Conservation (phyloP, 2,888 invertebrate species). For the Stramonita haemastoma region DNA sequence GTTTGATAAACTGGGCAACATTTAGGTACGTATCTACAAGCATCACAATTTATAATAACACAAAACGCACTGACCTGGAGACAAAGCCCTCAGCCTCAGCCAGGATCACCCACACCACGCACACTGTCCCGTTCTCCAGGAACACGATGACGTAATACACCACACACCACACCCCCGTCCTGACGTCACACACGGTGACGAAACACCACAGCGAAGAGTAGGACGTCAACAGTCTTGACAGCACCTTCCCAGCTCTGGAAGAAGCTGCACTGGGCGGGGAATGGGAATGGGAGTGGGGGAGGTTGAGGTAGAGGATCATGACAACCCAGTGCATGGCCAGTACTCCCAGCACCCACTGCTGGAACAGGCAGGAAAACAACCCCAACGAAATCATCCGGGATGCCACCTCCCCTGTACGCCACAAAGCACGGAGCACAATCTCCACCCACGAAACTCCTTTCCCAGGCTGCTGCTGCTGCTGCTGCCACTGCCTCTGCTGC, state of each 20-base stretch:
- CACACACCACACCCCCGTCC: slow-evolving; percentile 84
- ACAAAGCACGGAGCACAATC: slow-evolving; percentile 88
- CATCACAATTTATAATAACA: neutral
- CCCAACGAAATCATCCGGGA: slow-evolving; percentile 87
- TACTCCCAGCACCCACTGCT: slow-evolving; percentile 86
- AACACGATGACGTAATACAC: slow-evolving; percentile 93
- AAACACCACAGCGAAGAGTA: slow-evolving; percentile 85
- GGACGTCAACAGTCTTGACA: slow-evolving; percentile 86
- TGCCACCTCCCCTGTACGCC: slow-evolving; percentile 90
- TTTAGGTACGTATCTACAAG: too few species aligned
- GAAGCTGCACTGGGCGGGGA: slow-evolving; percentile 27
- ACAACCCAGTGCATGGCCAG: slow-evolving; percentile 86
- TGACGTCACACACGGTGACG: slow-evolving; percentile 87
- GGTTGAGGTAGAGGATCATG: slow-evolving; percentile 92
- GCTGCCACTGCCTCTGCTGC: slow-evolving; percentile 42
- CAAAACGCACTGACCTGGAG: slow-evolving; percentile 43
- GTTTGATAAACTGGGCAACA: too few species aligned
- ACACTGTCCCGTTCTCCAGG: slow-evolving; percentile 89
- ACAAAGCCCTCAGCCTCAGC: slow-evolving; percentile 35
- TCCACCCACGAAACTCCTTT: slow-evolving; percentile 78
- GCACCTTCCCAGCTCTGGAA: neutral
- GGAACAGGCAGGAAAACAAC: slow-evolving; percentile 89
- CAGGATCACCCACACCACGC: slow-evolving; percentile 84
- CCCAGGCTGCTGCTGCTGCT: slow-evolving; percentile 84
- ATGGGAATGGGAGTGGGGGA: slow-evolving; percentile 34